These are phyloP conservation scores for Melinopterus prodromus DNA, from an alignment of 2,888 invertebrate genomes.

Conservation along the genomic window DNA sequence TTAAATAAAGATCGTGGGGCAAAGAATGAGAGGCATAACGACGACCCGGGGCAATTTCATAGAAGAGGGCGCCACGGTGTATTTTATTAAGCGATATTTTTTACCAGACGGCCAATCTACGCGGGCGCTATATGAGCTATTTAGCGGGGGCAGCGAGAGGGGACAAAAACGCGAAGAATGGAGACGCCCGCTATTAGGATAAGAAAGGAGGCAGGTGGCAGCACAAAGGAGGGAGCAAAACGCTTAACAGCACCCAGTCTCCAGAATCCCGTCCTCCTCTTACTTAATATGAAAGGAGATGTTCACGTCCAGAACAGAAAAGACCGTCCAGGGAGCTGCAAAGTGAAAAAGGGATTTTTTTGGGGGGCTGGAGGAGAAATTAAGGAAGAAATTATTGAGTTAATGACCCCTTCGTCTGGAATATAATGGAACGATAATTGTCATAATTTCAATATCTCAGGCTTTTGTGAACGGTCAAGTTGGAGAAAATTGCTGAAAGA, in stretches of 20 bases:
- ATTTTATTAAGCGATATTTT: slow-evolving; percentile 55
- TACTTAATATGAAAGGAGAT: not conserved
- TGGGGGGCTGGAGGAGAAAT: not conserved
- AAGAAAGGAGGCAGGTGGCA: slow-evolving; percentile 52
- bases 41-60: slow-evolving; percentile 14
- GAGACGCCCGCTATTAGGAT: slow-evolving; percentile 50
- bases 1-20: not conserved
- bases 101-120: slow-evolving; percentile 47
- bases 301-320: not conserved
- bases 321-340: not conserved
- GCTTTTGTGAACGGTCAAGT: not conserved
- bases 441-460: not conserved
- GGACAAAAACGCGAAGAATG: slow-evolving; percentile 48
- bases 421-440: not conserved
- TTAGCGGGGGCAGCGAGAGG: slow-evolving; percentile 39
- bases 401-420: not conserved
- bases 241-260: not conserved
- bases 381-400: not conserved
- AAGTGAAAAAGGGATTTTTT: not conserved
- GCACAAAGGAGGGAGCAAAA: not conserved
- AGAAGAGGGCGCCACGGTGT: slow-evolving; percentile 38
- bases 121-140: slow-evolving; percentile 48
- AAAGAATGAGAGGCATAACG: not conserved
- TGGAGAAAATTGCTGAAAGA: no score
- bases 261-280: not conserved